Conservation (phyloP, 2,888 invertebrate species). For the Cybosia mesomella region DNA sequence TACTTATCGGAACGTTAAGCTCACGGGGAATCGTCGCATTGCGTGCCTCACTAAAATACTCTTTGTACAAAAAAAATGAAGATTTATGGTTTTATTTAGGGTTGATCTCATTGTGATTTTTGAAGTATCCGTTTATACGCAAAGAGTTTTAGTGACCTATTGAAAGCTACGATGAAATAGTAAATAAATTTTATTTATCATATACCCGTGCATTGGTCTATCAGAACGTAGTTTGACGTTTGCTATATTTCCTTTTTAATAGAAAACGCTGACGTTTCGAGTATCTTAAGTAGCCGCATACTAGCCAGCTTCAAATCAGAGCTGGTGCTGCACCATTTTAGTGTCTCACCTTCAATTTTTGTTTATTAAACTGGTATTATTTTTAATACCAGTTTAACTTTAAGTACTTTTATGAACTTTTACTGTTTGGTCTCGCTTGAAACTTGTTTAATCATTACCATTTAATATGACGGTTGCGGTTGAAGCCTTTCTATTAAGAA, state of each 20-base stretch:
- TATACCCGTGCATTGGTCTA: neutral
- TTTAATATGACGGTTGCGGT: neutral
- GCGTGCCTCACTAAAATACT: slow-evolving; percentile 27
- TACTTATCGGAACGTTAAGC: slow-evolving; percentile 51
- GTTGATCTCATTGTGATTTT: neutral
- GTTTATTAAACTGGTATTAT: neutral
- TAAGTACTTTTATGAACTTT: no score
- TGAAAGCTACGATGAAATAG: neutral
- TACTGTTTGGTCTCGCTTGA: neutral
- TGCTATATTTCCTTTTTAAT: neutral
- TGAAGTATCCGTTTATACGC: neutral
- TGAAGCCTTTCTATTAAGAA: neutral
- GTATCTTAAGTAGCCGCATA: neutral
- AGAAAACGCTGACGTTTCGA: neutral
- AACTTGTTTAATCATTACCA: neutral
- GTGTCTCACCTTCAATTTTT: neutral
- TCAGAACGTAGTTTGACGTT: neutral
- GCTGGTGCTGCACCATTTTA: neutral
- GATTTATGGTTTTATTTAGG: slow-evolving; percentile 16
- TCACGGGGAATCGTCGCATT: slow-evolving; percentile 30
- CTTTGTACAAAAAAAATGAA: slow-evolving; percentile 16
- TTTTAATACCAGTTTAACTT: no score
- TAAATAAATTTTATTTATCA: no score
- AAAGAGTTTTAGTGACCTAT: neutral
- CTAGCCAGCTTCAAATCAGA: neutral